A percentile compares a stretch with the other conserved stretches of the same genome.
Evolutionary conservation across 2,113 vertebrate genomes (phyloP).

Genomic region (Chaenogobius annularis): DNA sequence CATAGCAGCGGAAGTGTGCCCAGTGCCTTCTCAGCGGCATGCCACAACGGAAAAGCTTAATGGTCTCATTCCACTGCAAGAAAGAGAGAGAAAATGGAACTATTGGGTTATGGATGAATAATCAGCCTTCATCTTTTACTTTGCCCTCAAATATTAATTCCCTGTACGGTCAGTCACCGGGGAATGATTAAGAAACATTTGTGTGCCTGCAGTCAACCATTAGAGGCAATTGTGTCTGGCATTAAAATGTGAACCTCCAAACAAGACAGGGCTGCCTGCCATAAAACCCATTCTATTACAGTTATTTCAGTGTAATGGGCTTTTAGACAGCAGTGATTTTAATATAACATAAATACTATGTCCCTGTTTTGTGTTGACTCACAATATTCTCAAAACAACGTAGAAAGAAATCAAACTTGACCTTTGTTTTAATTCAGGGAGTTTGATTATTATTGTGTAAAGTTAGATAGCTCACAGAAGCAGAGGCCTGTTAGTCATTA

Average conservation of each 20-base stretch:
- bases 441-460: neutral
- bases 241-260: neutral
- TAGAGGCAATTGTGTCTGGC: neutral
- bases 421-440: neutral
- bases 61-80: constrained; percentile 71
- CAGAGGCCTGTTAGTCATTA: neutral
- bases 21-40: constrained; percentile 66
- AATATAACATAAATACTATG: neutral
- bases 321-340: constrained; percentile 1
- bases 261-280: neutral
- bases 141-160: neutral
- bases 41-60: constrained; percentile 62
- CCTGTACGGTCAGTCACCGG: neutral
- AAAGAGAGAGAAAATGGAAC: constrained; percentile 1
- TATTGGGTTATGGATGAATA: constrained; percentile 5
- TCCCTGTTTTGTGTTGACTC: neutral
- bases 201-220: neutral
- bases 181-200: neutral
- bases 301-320: neutral
- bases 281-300: neutral
- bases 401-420: neutral
- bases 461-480: neutral
- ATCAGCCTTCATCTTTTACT: neutral
- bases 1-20: constrained; percentile 66
- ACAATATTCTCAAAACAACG: neutral